Percentiles rank a stretch among this genome's conserved stretches.
These are phyloP conservation scores for Triops longicaudatus DNA, from an alignment of 1,140 invertebrate species.

Conservation along the genomic window DNA sequence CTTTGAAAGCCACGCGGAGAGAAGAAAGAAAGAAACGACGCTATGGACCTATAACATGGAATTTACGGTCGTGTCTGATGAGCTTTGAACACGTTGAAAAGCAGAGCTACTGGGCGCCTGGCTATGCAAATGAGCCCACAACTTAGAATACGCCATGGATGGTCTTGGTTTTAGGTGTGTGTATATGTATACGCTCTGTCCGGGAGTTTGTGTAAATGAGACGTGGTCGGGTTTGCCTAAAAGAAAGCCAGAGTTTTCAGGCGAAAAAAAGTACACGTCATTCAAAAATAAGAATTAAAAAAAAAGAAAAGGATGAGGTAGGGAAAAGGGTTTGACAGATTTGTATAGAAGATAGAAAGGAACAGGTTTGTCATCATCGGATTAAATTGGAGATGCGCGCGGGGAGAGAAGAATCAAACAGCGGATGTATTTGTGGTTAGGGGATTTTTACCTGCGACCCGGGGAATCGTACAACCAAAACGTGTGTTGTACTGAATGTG, in stretches of 20 bases:
- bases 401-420: background rate
- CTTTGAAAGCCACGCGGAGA: background rate
- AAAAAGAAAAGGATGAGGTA: too few species aligned
- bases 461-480: background rate
- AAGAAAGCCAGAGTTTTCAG: background rate
- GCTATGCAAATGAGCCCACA: slow-evolving; percentile 10
- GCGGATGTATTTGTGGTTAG: background rate
- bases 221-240: background rate
- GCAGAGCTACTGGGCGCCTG: slow-evolving; percentile 9
- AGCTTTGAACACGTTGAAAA: slow-evolving; percentile 15
- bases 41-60: background rate
- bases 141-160: slow-evolving; percentile 13
- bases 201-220: slow-evolving; percentile 14
- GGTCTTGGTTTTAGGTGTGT: slow-evolving; percentile 5
- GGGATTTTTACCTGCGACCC: slow-evolving; percentile 5
- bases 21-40: slow-evolving; percentile 8
- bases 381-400: background rate
- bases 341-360: background rate
- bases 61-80: slow-evolving; percentile 14
- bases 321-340: background rate
- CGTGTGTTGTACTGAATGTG: background rate
- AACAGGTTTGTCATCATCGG: slow-evolving; percentile 1
- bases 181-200: slow-evolving; percentile 1
- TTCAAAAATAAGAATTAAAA: background rate
- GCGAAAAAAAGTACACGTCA: background rate